A percentile compares a stretch with the other conserved stretches of the same genome.
Conservation (phyloP, 2,888 invertebrate species). For the Cosmopolites sordidus region DNA sequence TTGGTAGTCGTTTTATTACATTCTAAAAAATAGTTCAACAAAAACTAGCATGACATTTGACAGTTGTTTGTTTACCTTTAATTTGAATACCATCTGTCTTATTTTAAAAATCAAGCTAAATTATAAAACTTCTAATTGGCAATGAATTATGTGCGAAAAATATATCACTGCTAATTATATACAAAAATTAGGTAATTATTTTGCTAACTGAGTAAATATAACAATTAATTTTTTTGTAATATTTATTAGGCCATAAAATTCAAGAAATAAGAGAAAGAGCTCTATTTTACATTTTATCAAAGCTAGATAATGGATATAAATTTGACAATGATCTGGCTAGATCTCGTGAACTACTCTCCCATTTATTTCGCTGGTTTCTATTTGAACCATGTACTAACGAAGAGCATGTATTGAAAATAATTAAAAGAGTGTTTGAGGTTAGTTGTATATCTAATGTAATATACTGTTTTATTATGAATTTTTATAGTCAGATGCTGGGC, state of each 20-base stretch:
- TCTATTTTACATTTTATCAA: constrained; percentile 50
- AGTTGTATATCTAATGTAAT: constrained; percentile 12
- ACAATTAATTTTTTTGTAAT: constrained; percentile 1
- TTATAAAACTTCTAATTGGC: too few species aligned
- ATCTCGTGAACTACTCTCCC: constrained; percentile 56
- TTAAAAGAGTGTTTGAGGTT: constrained; percentile 57
- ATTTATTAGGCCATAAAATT: constrained; percentile 42
- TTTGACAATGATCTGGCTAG: constrained; percentile 58
- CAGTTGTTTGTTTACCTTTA: too few species aligned
- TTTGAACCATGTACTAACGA: constrained; percentile 53
- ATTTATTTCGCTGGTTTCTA: constrained; percentile 61
- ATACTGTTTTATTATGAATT: constrained; percentile 2
- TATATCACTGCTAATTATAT: constrained; percentile 40
- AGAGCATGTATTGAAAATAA: constrained; percentile 55
- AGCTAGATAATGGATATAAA: constrained; percentile 60
- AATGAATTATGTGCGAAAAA: constrained; percentile 26
- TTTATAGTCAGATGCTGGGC: constrained; percentile 54
- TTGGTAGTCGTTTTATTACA: too few species aligned
- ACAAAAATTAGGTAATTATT: constrained; percentile 44
- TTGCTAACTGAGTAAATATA: too few species aligned
- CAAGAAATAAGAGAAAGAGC: constrained; percentile 48
- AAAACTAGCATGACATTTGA: too few species aligned
- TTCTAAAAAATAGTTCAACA: too few species aligned
- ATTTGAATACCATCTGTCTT: too few species aligned
- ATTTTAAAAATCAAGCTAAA: too few species aligned